These are phyloP conservation scores for Brachyrhaphis roseni DNA, from an alignment of 2,797 vertebrate genomes.

Conservation along the genomic window DNA sequence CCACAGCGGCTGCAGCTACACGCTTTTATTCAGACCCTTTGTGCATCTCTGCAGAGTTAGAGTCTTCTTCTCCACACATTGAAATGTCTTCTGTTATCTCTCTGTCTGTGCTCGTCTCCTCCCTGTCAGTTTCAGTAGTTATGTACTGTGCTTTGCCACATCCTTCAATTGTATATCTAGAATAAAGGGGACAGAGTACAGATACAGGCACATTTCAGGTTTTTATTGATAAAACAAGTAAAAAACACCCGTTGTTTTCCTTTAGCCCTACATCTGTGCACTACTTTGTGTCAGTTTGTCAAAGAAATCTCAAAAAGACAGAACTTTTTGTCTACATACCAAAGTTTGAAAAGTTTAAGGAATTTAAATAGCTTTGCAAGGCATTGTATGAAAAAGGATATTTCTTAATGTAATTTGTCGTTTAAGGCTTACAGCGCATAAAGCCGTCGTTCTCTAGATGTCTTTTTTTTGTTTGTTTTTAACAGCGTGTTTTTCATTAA, in stretches of 20 bases:
- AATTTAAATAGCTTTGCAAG: background rate
- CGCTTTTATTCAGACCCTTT: conserved; percentile 28
- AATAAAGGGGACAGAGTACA: background rate
- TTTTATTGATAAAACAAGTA: background rate
- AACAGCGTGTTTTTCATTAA: conserved; percentile 26
- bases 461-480: background rate
- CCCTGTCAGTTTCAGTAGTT: background rate
- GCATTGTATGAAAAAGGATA: conserved; percentile 37
- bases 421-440: conserved; percentile 35
- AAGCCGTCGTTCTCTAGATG: conserved; percentile 26
- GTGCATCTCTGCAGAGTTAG: conserved; percentile 30
- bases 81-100: conserved; percentile 16
- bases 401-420: conserved; percentile 51
- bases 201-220: background rate
- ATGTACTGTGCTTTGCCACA: background rate
- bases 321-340: background rate
- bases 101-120: background rate
- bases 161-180: background rate
- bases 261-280: background rate
- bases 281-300: background rate
- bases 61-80: conserved; percentile 27
- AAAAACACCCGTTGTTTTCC: background rate
- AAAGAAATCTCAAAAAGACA: background rate
- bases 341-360: background rate
- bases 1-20: conserved; percentile 37